phyloP scores from a whole-genome alignment of 2,797 vertebrate genomes.

The Rhabdomys pumilio region DNA sequence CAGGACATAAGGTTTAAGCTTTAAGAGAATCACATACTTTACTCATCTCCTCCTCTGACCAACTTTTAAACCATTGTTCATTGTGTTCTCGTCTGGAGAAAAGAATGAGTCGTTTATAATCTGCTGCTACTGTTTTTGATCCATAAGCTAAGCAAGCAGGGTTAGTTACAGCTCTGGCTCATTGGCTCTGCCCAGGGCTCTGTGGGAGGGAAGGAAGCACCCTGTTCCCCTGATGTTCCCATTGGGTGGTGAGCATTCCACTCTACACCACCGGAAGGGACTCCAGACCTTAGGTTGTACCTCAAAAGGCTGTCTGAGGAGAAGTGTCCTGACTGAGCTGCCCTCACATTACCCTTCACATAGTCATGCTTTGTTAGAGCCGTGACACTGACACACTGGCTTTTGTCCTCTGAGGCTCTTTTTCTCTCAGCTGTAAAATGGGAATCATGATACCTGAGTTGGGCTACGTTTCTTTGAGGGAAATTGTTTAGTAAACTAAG shows the following conservation, averaged over 20 bases:
- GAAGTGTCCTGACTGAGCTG: not conserved
- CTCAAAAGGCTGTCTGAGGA: not conserved
- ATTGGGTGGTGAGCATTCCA: not conserved
- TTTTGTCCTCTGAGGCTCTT: conserved; percentile 13
- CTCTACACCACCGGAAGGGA: not conserved
- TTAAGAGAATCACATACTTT: conserved; percentile 44
- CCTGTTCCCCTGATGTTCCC: not conserved
- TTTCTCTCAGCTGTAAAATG: not conserved
- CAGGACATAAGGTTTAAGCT: not conserved
- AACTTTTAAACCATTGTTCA: conserved; percentile 17
- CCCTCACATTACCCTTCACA: not conserved
- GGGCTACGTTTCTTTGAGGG: not conserved
- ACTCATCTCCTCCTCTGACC: not conserved
- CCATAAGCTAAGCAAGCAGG: conserved; percentile 8
- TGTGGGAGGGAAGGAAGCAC: not conserved
- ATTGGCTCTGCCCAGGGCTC: conserved; percentile 18
- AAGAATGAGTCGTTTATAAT: conserved; percentile 59
- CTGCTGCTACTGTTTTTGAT: conserved; percentile 1
- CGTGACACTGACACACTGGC: not conserved
- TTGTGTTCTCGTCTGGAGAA: conserved; percentile 31
- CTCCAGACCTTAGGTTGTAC: not conserved
- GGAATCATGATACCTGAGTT: not conserved
- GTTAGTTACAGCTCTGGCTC: not conserved
- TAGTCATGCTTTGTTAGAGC: not conserved
- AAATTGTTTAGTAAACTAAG: not conserved